These are phyloP conservation scores for Pantherophis guttatus DNA, from an alignment of 2,113 vertebrate genomes.

Conservation along the genomic window DNA sequence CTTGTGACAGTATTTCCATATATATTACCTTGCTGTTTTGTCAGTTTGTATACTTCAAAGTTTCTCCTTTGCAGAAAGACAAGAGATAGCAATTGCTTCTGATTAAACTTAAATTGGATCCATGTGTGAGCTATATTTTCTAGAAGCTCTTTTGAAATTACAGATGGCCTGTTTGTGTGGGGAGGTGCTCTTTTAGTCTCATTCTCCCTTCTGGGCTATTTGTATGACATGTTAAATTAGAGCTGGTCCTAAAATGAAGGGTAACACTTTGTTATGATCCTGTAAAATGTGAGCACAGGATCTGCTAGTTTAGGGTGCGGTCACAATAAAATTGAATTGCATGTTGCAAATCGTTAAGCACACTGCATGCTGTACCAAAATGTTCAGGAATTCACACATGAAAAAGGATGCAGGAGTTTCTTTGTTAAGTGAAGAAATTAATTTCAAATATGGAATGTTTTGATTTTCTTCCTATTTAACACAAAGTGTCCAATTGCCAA, in stretches of 20 bases:
- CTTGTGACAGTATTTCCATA: background rate
- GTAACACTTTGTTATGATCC: slow-evolving; percentile 36
- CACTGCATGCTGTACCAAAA: background rate
- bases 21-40: slow-evolving; percentile 44
- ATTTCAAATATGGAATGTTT: background rate
- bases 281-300: background rate
- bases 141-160: slow-evolving; percentile 61
- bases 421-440: background rate
- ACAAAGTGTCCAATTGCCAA: background rate
- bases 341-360: background rate
- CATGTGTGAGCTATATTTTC: slow-evolving; percentile 53
- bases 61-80: slow-evolving; percentile 52
- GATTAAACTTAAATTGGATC: slow-evolving; percentile 56
- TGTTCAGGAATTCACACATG: background rate
- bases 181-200: slow-evolving; percentile 39
- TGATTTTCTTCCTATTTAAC: background rate
- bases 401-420: background rate
- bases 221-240: slow-evolving; percentile 61
- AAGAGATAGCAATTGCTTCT: slow-evolving; percentile 63
- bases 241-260: slow-evolving; percentile 51
- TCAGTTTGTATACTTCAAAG: slow-evolving; percentile 55
- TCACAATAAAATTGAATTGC: background rate
- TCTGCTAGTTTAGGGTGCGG: background rate
- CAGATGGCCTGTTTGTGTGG: slow-evolving; percentile 55
- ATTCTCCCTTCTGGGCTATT: slow-evolving; percentile 51